Conservation (phyloP, 2,113 vertebrate species). For the Phaethon lepturus region DNA sequence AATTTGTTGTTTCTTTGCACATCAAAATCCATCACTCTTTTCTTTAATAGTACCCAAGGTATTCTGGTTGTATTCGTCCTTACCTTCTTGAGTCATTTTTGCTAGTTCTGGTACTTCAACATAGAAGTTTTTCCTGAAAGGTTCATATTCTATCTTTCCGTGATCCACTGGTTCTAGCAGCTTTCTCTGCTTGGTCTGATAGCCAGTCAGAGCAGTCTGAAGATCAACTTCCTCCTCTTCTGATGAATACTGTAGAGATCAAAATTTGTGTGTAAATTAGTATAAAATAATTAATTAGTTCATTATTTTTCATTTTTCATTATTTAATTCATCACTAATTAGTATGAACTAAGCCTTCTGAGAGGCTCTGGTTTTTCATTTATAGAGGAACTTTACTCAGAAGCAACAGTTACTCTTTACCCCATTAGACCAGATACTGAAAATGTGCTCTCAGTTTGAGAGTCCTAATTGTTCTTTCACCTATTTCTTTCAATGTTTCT, state of each 20-base stretch:
- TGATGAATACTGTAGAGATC: slow-evolving; percentile 89
- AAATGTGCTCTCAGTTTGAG: background rate
- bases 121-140: slow-evolving; percentile 97
- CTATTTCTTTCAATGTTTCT: background rate
- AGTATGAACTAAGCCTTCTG: background rate
- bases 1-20: background rate
- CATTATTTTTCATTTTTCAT: too few relatives aligned
- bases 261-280: background rate
- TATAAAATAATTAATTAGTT: background rate
- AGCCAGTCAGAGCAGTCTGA: slow-evolving; percentile 95
- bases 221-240: slow-evolving; percentile 98
- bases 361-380: background rate
- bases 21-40: background rate
- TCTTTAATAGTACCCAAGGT: background rate
- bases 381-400: background rate
- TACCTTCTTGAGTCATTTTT: slow-evolving; percentile 92
- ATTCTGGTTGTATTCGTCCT: background rate
- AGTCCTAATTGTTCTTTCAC: background rate
- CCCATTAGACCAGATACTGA: background rate
- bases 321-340: too few relatives aligned
- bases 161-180: slow-evolving; percentile 97
- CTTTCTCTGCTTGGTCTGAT: slow-evolving; percentile 97
- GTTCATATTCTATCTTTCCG: slow-evolving; percentile 94
- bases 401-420: background rate
- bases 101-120: slow-evolving; percentile 97